phyloP scores from a whole-genome alignment of 1,140 invertebrate species.

The Drosophila virilis region DNA sequence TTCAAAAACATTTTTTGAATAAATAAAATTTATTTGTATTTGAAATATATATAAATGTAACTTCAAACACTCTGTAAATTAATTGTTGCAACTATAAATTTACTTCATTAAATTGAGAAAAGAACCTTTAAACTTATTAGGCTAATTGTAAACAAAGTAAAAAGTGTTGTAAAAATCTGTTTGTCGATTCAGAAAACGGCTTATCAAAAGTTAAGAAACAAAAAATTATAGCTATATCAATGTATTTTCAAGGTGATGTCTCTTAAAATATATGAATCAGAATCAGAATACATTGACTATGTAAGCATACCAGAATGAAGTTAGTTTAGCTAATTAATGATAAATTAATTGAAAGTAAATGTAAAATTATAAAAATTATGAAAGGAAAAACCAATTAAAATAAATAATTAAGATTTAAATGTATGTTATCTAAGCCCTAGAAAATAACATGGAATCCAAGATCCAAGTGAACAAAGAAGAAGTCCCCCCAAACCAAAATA shows the following conservation, averaged over 20 bases:
- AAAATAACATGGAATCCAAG: conserved; percentile 50
- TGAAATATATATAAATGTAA: conserved; percentile 45
- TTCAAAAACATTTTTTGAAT: conserved; percentile 48
- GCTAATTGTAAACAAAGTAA: conserved; percentile 47
- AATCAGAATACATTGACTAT: conserved; percentile 51
- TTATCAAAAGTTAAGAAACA: background rate
- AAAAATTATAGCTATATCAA: conserved; percentile 19
- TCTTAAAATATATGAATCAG: conserved; percentile 57
- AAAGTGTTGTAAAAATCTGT: conserved; percentile 25
- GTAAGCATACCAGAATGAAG: conserved; percentile 58
- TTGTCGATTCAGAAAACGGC: conserved; percentile 1
- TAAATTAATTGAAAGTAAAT: conserved; percentile 58
- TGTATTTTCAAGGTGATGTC: conserved; percentile 66
- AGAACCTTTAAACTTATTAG: conserved; percentile 41
- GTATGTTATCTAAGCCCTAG: conserved; percentile 79
- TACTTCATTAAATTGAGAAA: conserved; percentile 9
- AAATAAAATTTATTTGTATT: conserved; percentile 45
- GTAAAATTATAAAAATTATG: conserved; percentile 35
- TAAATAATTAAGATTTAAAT: conserved; percentile 62
- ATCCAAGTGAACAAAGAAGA: conserved; percentile 30
- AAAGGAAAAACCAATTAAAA: conserved; percentile 21
- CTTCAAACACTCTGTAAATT: conserved; percentile 69
- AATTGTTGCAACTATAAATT: conserved; percentile 71
- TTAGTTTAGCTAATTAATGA: conserved; percentile 76
- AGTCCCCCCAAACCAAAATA: conserved; percentile 49